Conservation (phyloP, 2,797 vertebrate genomes). For the Gila robusta region DNA sequence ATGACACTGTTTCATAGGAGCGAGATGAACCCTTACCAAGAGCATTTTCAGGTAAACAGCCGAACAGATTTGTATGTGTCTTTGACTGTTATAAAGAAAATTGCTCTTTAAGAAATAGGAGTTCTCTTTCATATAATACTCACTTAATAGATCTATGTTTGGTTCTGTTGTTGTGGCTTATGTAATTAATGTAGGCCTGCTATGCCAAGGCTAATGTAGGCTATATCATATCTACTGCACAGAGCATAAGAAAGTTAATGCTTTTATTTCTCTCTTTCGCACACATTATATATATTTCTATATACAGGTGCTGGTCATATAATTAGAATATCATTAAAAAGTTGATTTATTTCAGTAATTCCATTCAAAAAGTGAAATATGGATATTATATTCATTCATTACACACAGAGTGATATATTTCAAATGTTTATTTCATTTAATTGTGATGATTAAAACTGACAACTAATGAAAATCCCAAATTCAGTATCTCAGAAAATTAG, state of each 20-base stretch:
- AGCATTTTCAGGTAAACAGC: conserved; percentile 23
- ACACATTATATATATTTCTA: background rate
- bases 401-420: no score
- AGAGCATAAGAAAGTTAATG: background rate
- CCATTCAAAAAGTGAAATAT: no score
- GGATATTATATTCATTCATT: no score
- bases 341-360: no score
- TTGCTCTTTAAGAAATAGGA: background rate
- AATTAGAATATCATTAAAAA: no score
- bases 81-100: conserved; percentile 5
- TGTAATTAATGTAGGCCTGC: background rate
- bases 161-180: background rate
- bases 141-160: background rate
- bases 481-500: no score
- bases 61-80: background rate
- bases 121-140: background rate
- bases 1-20: background rate
- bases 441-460: no score
- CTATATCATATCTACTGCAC: background rate
- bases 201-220: background rate
- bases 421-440: no score
- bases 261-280: background rate
- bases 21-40: conserved; percentile 52
- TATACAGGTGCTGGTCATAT: no score
- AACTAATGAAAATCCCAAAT: no score